Conservation (phyloP, 2,797 vertebrate genomes). For the Anniella stebbinsi region DNA sequence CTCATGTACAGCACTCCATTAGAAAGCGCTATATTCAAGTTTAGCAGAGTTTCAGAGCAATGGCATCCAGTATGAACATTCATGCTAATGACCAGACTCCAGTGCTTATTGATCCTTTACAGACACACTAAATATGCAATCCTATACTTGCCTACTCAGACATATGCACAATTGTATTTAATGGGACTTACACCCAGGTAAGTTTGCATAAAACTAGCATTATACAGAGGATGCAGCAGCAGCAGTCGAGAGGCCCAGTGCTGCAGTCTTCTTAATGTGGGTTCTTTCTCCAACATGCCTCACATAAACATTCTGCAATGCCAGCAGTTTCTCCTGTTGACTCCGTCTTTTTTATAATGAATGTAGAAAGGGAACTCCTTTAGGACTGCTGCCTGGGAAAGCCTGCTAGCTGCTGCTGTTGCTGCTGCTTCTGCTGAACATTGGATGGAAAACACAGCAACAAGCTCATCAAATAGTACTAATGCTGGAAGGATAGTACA, state of each 20-base stretch:
- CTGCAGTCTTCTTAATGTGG: neutral
- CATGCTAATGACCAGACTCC: neutral
- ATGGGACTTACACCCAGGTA: too few relatives aligned
- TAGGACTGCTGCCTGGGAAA: neutral
- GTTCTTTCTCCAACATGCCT: too few relatives aligned
- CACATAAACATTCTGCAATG: neutral
- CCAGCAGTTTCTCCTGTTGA: neutral
- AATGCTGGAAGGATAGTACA: neutral
- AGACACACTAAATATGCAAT: too few relatives aligned
- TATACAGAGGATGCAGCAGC: neutral
- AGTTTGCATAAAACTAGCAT: neutral
- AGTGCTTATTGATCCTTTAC: neutral
- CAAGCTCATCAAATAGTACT: neutral
- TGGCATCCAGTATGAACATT: too few relatives aligned
- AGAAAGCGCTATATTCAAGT: too few relatives aligned
- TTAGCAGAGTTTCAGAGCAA: neutral
- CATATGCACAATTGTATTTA: too few relatives aligned
- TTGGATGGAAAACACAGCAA: neutral
- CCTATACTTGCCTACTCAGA: too few relatives aligned
- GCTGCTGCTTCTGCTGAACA: neutral
- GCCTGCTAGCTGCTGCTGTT: too few relatives aligned
- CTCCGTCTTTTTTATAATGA: neutral
- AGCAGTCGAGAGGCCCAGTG: too few relatives aligned
- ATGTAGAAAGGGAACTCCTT: neutral
- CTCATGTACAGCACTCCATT: too few relatives aligned